Evolutionary conservation across 2,888 invertebrate species (phyloP).

Genomic region (Leucoma salicis): DNA sequence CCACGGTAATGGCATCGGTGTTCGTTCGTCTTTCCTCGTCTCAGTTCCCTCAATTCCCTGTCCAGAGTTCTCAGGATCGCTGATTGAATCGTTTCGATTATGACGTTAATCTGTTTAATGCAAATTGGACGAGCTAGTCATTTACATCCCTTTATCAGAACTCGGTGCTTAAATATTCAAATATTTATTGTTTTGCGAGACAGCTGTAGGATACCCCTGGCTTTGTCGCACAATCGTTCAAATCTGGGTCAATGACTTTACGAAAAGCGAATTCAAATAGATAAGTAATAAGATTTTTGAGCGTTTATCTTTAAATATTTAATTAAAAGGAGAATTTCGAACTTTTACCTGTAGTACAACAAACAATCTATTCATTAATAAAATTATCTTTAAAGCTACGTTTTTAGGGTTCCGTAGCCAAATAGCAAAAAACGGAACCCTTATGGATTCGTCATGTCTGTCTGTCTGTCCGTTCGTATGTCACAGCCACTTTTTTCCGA

Average conservation of each 20-base stretch:
- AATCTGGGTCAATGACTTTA: slow-evolving; percentile 28
- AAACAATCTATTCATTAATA: too few species aligned
- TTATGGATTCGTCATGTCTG: too few species aligned
- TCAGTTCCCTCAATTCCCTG: slow-evolving; percentile 43
- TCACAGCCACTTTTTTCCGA: too few species aligned
- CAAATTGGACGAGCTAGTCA: slow-evolving; percentile 79
- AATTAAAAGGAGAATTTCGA: neutral
- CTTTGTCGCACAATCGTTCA: slow-evolving; percentile 31
- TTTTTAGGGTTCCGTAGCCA: too few species aligned
- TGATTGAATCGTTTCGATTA: slow-evolving; percentile 80
- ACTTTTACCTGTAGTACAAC: too few species aligned
- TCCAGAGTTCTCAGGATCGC: slow-evolving; percentile 66
- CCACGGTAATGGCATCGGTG: slow-evolving; percentile 51
- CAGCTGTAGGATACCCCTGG: slow-evolving; percentile 28
- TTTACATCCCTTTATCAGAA: slow-evolving; percentile 78
- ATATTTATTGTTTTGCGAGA: slow-evolving; percentile 67
- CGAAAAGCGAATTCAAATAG: slow-evolving; percentile 15
- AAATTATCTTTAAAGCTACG: too few species aligned
- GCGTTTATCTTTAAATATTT: slow-evolving; percentile 5
- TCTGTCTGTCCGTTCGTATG: too few species aligned
- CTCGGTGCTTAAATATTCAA: slow-evolving; percentile 73
- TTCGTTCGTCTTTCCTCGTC: slow-evolving; percentile 33
- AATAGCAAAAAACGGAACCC: too few species aligned
- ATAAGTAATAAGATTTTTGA: slow-evolving; percentile 15
- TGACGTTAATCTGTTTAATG: slow-evolving; percentile 82